Base-by-base conservation (phyloP, 2,797 vertebrate species). In the Onychomys torridus region DNA sequence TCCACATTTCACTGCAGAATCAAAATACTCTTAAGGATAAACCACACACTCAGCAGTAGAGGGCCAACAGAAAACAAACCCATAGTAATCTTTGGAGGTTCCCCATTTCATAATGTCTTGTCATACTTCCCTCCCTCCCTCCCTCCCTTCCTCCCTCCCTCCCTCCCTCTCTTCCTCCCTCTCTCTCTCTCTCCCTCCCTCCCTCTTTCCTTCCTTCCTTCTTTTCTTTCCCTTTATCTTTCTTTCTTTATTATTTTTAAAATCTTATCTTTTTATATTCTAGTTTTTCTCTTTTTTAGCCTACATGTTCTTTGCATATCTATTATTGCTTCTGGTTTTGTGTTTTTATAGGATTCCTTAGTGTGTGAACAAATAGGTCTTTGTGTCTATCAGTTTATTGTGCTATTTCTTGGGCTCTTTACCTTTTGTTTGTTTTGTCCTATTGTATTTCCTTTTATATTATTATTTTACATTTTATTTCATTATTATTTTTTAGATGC, bases 101-200 rank as follows among this genome's bases (percentile, higher is more conserved):
- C 16, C 37, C 32, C 27, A 46, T 63, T 27, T 32, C 25, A 17
- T 61, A 29, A 40, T 82, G n/a, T 16, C 52, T 19, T 61, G 29
- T 21, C 17, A 34, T 67, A 5, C 4, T 67, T 23, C 3, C 12
- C 34, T 27, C 4, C 23, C n/a, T 40, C 3, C 10, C 8, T 32
- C 1, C 29, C 13, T 79, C 2, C 9, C 25, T 21, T 2, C 5
- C 49, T 27, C 2, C 11, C 19, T 37, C 1, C 8, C 13, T 29
- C 0, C 27, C 57, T 61, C 1, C 6, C 13, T 40, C 1, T 7
- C 55, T 27, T 4, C n/a, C 5, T 37, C 1, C 21, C 10, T 7
- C 25, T 8, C 25, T 10, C 5, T 1, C n/a, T 14, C 8, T 8
- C 32, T 3, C 11, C 14, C 6, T 0, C 27, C 14, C 27, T 6